Percentiles rank a stretch among this genome's conserved stretches.
phyloP scores from a whole-genome alignment of 2,888 invertebrate genomes.

The Drosophila rellima region DNA sequence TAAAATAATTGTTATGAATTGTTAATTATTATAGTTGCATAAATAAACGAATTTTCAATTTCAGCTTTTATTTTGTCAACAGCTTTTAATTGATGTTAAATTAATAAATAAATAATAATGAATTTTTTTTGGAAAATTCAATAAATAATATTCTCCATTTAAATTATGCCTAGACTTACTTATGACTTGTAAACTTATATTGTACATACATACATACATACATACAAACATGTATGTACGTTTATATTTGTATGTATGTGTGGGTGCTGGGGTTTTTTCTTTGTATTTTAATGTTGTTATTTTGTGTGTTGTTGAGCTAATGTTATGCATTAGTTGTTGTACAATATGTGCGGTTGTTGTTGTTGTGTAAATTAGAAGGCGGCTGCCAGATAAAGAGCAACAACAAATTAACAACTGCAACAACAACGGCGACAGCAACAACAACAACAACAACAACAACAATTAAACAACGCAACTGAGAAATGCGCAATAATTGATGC shows the following conservation, averaged over 20 bases:
- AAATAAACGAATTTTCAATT: no score
- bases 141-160: no score
- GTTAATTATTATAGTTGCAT: no score
- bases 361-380: conserved; percentile 74
- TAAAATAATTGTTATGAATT: no score
- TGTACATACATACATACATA: no score
- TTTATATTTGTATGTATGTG: background rate
- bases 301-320: conserved; percentile 44
- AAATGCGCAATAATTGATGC: conserved; percentile 80
- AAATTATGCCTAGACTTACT: no score
- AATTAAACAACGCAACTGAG: conserved; percentile 70
- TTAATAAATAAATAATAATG: no score
- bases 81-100: no score
- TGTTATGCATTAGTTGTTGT: conserved; percentile 71
- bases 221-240: no score
- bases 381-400: conserved; percentile 69
- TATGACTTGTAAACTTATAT: no score
- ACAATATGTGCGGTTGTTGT: conserved; percentile 51
- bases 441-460: conserved; percentile 26
- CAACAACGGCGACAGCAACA: conserved; percentile 29
- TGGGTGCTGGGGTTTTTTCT: background rate
- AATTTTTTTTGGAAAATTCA: no score
- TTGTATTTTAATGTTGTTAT: conserved; percentile 1
- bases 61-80: no score
- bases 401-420: conserved; percentile 24